Percentiles rank a stretch among this genome's conserved stretches.
Conservation (phyloP, 2,797 vertebrate genomes). For the Thripadectes ignobilis region DNA sequence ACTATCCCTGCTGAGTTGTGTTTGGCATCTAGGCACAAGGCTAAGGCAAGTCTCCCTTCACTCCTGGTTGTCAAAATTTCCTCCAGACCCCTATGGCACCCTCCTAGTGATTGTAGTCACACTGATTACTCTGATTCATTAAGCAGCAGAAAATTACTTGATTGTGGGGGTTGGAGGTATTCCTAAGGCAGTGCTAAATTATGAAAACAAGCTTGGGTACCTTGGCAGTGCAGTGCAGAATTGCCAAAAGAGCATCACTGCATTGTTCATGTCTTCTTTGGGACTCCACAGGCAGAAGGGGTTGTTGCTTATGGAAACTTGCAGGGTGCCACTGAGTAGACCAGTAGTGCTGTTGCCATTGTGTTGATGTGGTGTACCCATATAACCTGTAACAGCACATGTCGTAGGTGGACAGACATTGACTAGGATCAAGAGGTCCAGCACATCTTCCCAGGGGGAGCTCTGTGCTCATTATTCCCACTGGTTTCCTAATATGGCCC, state of each 20-base stretch:
- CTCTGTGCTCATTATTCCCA: neutral
- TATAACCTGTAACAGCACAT: accelerated
- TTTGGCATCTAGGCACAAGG: neutral
- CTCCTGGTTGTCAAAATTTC: neutral
- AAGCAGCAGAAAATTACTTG: neutral
- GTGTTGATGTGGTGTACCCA: neutral
- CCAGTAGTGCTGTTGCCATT: neutral
- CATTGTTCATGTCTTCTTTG: neutral
- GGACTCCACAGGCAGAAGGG: neutral
- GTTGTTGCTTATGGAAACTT: neutral
- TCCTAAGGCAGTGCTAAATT: neutral
- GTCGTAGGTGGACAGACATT: neutral
- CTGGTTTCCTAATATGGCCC: neutral
- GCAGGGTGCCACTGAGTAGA: neutral
- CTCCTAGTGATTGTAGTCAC: neutral
- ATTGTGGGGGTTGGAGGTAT: neutral
- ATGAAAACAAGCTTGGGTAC: neutral
- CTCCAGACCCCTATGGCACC: neutral
- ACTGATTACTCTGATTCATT: neutral
- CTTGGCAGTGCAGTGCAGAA: neutral
- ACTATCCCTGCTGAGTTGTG: neutral
- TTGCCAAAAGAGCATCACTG: neutral
- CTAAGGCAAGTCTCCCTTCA: neutral
- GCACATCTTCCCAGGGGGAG: neutral
- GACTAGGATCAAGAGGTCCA: neutral